Conservation (phyloP, 2,797 vertebrate genomes). For the Sebastolobus alascanus region DNA sequence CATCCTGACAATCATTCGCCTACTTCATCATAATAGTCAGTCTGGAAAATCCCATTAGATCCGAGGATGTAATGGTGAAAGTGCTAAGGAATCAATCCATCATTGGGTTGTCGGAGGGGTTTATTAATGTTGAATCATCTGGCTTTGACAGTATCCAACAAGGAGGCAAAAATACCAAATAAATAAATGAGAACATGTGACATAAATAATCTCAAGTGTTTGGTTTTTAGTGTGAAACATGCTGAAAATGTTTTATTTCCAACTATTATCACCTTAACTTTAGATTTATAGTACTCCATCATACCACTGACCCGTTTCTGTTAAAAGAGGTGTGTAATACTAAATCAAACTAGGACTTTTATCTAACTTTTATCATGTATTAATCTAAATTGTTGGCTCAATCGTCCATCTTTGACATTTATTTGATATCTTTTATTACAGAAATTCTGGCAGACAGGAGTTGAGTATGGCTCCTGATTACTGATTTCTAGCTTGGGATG, state of each 20-base stretch:
- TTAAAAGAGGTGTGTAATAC: not conserved
- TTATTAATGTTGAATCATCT: conserved; percentile 64
- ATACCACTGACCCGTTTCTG: not conserved
- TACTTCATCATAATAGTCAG: conserved; percentile 80
- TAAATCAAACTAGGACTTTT: not conserved
- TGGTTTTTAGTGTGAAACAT: not conserved
- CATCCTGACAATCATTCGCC: conserved; percentile 78
- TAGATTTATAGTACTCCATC: not conserved
- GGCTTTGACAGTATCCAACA: conserved; percentile 41
- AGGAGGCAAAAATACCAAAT: conserved; percentile 23
- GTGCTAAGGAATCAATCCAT: conserved; percentile 71
- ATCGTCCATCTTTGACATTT: not conserved
- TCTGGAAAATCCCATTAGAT: conserved; percentile 79
- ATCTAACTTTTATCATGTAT: not conserved
- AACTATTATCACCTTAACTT: not conserved
- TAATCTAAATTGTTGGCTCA: not conserved
- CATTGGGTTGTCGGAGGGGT: conserved; percentile 59
- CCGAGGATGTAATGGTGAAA: conserved; percentile 66
- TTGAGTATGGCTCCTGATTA: not conserved
- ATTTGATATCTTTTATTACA: not conserved
- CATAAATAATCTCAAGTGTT: not conserved
- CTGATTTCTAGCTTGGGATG: not conserved
- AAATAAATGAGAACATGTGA: conserved; percentile 11
- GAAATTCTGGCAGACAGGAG: not conserved
- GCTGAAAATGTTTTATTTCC: not conserved